A percentile compares a stretch with the other conserved stretches of the same genome.
phyloP scores from a whole-genome alignment of 2,113 vertebrate species.

The Sinocyclocheilus anshuiensis region DNA sequence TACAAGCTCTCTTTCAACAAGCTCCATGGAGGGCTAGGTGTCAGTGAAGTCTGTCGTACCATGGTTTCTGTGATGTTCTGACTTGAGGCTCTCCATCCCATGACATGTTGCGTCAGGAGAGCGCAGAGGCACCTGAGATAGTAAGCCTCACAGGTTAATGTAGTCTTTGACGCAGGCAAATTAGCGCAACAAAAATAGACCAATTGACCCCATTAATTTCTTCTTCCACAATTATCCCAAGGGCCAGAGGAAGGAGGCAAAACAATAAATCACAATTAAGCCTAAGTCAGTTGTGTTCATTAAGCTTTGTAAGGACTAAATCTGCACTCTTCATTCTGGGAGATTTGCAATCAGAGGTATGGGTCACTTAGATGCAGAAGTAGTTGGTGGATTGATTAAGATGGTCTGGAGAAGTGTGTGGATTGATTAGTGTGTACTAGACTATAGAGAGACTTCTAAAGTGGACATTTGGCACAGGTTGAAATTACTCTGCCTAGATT shows the following conservation, averaged over 20 bases:
- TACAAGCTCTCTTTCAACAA: background rate
- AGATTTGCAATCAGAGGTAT: slow-evolving; percentile 37
- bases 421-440: background rate
- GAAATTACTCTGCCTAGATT: background rate
- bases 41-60: background rate
- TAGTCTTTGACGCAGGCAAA: slow-evolving; percentile 50
- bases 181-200: slow-evolving; percentile 59
- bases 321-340: slow-evolving; percentile 31
- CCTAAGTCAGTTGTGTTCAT: slow-evolving; percentile 52
- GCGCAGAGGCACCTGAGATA: slow-evolving; percentile 39
- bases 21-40: background rate
- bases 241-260: slow-evolving; percentile 29
- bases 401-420: slow-evolving; percentile 21
- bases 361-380: slow-evolving; percentile 32
- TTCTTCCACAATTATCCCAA: slow-evolving; percentile 54
- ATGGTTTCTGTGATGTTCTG: background rate
- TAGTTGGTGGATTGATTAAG: slow-evolving; percentile 38
- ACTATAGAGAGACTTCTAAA: background rate
- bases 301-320: slow-evolving; percentile 38
- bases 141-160: slow-evolving; percentile 49
- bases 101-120: background rate
- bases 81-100: background rate
- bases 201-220: slow-evolving; percentile 62
- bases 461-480: background rate
- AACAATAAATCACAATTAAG: slow-evolving; percentile 63